phyloP scores from a whole-genome alignment of 2,113 vertebrate genomes.

The Planiliza haematocheilus region DNA sequence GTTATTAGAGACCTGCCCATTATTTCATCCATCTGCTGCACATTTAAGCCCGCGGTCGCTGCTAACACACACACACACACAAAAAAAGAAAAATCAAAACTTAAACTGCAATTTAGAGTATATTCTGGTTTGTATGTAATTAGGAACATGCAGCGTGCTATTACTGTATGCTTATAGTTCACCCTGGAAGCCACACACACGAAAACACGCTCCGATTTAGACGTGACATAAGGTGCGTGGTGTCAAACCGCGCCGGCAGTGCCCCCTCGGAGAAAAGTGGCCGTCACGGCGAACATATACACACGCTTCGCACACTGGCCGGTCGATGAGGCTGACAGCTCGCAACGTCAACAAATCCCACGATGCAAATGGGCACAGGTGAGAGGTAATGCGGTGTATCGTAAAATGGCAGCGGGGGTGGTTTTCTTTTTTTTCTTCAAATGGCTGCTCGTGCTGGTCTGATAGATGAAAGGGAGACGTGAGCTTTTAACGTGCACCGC shows the following conservation, averaged over 20 bases:
- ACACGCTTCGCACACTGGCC: constrained; percentile 28
- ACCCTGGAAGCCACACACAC: constrained; percentile 23
- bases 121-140: constrained; percentile 59
- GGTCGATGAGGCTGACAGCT: constrained; percentile 28
- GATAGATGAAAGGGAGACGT: constrained; percentile 61
- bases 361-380: constrained; percentile 58
- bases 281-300: constrained; percentile 35
- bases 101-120: constrained; percentile 42
- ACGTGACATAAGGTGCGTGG: constrained; percentile 34
- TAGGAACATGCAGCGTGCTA: constrained; percentile 42
- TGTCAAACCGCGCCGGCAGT: constrained; percentile 47
- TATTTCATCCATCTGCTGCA: constrained; percentile 76
- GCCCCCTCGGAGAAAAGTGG: constrained; percentile 20
- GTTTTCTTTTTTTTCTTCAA: constrained; percentile 26
- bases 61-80: constrained; percentile 18
- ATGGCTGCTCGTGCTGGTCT: constrained; percentile 53
- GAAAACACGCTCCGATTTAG: constrained; percentile 53
- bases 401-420: constrained; percentile 51
- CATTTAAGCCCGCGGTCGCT: constrained; percentile 52
- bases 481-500: constrained; percentile 56
- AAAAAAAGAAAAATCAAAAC: constrained; percentile 32
- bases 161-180: constrained; percentile 48
- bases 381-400: constrained; percentile 47
- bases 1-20: constrained; percentile 78
- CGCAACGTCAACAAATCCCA: constrained; percentile 34